phyloP scores from a whole-genome alignment of 2,113 vertebrate species.

The Thunnus maccoyii region DNA sequence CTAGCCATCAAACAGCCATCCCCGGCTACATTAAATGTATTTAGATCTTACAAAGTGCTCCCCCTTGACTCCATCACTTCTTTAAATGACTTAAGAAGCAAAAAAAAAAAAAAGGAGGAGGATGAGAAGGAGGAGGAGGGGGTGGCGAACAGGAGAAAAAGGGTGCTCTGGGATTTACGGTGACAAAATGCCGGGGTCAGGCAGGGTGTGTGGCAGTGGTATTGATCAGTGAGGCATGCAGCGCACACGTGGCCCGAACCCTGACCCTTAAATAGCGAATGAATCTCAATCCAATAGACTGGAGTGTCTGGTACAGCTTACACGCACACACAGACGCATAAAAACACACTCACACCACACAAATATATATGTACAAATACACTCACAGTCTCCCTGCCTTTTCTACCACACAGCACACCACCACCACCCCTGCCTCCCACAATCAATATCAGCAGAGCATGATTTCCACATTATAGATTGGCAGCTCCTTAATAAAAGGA shows the following conservation, averaged over 20 bases:
- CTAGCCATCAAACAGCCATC: slow-evolving; percentile 71
- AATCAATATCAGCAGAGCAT: slow-evolving; percentile 90
- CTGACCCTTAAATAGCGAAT: slow-evolving; percentile 99
- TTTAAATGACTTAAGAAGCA: slow-evolving; percentile 74
- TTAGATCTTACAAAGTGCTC: slow-evolving; percentile 77
- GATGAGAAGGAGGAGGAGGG: slow-evolving; percentile 9
- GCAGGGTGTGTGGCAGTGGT: slow-evolving; percentile 79
- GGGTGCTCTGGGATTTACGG: slow-evolving; percentile 85
- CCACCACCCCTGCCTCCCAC: slow-evolving; percentile 37
- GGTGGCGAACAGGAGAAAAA: slow-evolving; percentile 36
- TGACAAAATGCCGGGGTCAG: slow-evolving; percentile 90
- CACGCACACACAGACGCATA: slow-evolving; percentile 52
- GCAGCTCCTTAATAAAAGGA: slow-evolving; percentile 94
- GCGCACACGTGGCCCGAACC: slow-evolving; percentile 88
- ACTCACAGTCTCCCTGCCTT: slow-evolving; percentile 36
- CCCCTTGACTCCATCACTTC: slow-evolving; percentile 78
- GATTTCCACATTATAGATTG: slow-evolving; percentile 94
- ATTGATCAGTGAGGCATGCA: slow-evolving; percentile 92
- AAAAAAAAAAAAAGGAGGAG: slow-evolving; percentile 17
- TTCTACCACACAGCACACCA: slow-evolving; percentile 33
- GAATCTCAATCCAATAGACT: slow-evolving; percentile 99
- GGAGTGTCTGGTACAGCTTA: slow-evolving; percentile 82
- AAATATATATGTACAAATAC: slow-evolving; percentile 66
- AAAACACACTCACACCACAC: slow-evolving; percentile 38
- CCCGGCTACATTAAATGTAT: slow-evolving; percentile 71